Conservation (phyloP, 2,888 invertebrate species). For the Chrysomela aeneicollis region DNA sequence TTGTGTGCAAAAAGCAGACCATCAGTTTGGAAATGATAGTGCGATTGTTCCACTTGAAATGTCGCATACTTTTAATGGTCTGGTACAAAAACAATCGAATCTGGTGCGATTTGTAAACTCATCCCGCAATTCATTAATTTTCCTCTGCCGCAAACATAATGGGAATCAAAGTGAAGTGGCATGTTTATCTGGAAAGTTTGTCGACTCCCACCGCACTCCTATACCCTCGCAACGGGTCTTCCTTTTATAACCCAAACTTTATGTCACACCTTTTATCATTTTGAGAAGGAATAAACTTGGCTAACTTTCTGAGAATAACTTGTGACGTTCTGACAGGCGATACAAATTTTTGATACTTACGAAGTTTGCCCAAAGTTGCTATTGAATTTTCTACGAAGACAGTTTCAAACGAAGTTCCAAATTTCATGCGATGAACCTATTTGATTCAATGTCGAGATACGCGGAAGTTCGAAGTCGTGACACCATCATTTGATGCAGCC, state of each 20-base stretch:
- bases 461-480: not conserved
- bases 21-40: too few relatives aligned
- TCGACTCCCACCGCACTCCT: not conserved
- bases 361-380: not conserved
- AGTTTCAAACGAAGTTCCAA: not conserved
- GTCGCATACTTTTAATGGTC: too few relatives aligned
- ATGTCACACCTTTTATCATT: conserved; percentile 33
- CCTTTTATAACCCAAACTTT: conserved; percentile 25
- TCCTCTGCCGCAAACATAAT: not conserved
- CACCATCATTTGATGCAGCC: not conserved
- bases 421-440: not conserved
- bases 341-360: conserved; percentile 17
- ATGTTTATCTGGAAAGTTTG: conserved; percentile 34
- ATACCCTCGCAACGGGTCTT: not conserved
- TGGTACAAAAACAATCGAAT: too few relatives aligned
- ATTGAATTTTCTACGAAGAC: conserved; percentile 1
- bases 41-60: too few relatives aligned
- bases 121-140: not conserved
- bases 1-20: too few relatives aligned
- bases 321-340: conserved; percentile 38
- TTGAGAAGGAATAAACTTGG: conserved; percentile 26
- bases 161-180: conserved; percentile 22
- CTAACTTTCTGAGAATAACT: conserved; percentile 29
- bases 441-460: not conserved
- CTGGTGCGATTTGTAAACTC: not conserved